Percentiles rank a stretch among this genome's conserved stretches.
Conservation (phyloP, 2,888 invertebrate species). For the Hirtodrosophila histrioides region DNA sequence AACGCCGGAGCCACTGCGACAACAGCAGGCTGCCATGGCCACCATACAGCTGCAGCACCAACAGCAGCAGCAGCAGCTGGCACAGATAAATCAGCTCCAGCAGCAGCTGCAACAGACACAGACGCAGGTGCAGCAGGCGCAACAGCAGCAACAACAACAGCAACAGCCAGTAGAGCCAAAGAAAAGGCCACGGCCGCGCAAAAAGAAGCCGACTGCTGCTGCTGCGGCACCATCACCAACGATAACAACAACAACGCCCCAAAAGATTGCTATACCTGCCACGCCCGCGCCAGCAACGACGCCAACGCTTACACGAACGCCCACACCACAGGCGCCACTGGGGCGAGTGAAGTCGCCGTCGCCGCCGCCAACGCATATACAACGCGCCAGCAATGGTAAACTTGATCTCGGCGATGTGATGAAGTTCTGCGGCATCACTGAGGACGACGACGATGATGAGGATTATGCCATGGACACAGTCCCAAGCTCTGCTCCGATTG, state of each 20-base stretch:
- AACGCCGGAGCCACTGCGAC: conserved; percentile 81
- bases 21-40: conserved; percentile 71
- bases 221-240: conserved; percentile 29
- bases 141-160: conserved; percentile 51
- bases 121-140: conserved; percentile 67
- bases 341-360: conserved; percentile 44
- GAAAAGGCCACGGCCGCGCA: conserved; percentile 75
- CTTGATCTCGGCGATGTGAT: conserved; percentile 90
- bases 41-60: conserved; percentile 80
- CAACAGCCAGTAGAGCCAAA: conserved; percentile 62
- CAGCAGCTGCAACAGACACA: conserved; percentile 72
- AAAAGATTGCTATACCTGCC: conserved; percentile 59
- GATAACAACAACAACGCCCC: conserved; percentile 29
- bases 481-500: conserved; percentile 17
- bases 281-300: conserved; percentile 30
- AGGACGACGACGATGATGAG: conserved; percentile 88
- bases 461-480: conserved; percentile 84
- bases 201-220: conserved; percentile 71
- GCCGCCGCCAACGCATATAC: conserved; percentile 74
- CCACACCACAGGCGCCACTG: conserved; percentile 34
- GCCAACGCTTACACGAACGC: conserved; percentile 26
- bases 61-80: conserved; percentile 77
- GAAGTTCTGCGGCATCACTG: conserved; percentile 89
- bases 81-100: conserved; percentile 66
- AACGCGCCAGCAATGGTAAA: conserved; percentile 84